Evolutionary conservation across 2,113 vertebrate genomes (phyloP).

Genomic region (Grus americana): DNA sequence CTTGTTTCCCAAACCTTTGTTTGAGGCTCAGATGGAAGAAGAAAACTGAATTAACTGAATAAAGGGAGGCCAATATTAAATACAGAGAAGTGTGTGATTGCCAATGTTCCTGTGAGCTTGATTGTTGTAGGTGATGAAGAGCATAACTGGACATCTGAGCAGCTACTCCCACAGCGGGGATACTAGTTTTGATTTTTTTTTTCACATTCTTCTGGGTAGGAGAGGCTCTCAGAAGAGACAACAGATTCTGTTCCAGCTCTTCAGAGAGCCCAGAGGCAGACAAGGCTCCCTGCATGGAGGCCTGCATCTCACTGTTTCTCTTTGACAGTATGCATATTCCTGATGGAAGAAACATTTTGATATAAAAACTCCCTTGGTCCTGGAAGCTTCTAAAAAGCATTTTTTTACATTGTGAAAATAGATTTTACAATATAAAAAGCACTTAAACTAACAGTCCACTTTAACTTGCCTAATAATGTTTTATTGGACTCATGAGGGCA

Average conservation of each 20-base stretch:
- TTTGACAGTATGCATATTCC: not conserved
- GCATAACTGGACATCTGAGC: not conserved
- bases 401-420: not conserved
- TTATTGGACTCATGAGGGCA: not conserved
- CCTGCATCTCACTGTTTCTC: not conserved
- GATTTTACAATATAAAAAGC: not conserved
- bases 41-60: conserved; percentile 24
- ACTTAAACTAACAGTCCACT: not conserved
- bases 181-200: not conserved
- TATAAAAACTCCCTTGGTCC: not conserved
- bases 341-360: not conserved
- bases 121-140: not conserved
- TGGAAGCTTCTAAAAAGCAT: not conserved
- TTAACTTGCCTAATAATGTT: not conserved
- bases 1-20: conserved; percentile 27
- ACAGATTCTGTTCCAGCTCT: not conserved
- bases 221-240: not conserved
- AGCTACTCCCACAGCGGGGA: not conserved
- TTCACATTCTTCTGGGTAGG: not conserved
- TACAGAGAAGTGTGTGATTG: not conserved
- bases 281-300: not conserved
- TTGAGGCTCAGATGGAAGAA: conserved; percentile 24
- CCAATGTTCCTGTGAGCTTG: conserved; percentile 12
- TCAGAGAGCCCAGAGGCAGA: not conserved
- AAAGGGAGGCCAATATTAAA: not conserved